These are phyloP conservation scores for Pangasianodon hypophthalmus DNA, from an alignment of 2,113 vertebrate species.

Conservation along the genomic window DNA sequence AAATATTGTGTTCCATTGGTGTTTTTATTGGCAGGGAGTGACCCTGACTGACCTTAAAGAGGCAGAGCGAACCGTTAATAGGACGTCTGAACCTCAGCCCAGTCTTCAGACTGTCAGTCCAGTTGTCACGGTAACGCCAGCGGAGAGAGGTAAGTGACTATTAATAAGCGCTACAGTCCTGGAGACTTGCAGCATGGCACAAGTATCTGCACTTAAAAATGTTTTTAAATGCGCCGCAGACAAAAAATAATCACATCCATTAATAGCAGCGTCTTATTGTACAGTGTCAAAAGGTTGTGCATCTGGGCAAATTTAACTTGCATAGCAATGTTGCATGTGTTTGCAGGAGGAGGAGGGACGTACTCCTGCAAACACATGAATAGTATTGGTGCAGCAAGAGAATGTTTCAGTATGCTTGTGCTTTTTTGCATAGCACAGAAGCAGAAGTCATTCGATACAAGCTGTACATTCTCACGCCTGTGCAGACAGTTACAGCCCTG, in stretches of 20 bases:
- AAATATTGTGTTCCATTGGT: background rate
- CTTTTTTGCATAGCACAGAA: background rate
- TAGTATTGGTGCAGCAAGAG: background rate
- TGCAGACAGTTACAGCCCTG: background rate
- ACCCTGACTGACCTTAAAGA: conserved; percentile 89
- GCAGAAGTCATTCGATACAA: background rate
- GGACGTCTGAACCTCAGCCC: conserved; percentile 60
- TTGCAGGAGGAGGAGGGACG: background rate
- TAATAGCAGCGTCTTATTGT: background rate
- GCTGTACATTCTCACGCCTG: background rate
- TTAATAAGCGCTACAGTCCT: background rate
- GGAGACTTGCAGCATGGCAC: background rate
- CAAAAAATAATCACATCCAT: background rate
- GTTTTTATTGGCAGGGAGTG: conserved; percentile 76
- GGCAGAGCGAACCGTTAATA: conserved; percentile 78
- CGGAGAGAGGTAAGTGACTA: conserved; percentile 71
- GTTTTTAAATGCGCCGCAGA: background rate
- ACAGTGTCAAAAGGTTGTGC: background rate
- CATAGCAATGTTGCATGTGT: background rate
- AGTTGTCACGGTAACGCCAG: conserved; percentile 71
- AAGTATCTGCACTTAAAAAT: background rate
- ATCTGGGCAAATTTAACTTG: no score
- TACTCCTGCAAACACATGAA: background rate
- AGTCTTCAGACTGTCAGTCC: conserved; percentile 74
- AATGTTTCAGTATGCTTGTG: background rate